phyloP scores from a whole-genome alignment of 2,113 vertebrate genomes.

The Lycaon pictus region DNA sequence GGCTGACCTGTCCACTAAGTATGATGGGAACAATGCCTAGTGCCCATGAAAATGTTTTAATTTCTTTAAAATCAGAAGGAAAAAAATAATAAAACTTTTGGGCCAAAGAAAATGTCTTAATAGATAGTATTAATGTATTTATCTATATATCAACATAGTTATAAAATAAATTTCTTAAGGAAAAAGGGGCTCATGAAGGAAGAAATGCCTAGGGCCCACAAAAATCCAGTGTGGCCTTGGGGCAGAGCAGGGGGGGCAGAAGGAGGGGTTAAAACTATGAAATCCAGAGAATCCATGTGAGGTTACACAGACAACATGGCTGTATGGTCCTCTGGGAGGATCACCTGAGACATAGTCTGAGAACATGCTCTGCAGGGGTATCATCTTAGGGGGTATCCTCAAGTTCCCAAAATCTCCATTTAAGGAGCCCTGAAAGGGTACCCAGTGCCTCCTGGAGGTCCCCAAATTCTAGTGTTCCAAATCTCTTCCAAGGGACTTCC shows the following conservation, averaged over 20 bases:
- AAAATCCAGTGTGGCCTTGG: not conserved
- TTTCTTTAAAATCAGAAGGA: constrained; percentile 14
- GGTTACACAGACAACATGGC: not conserved
- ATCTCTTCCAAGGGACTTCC: not conserved
- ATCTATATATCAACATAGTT: not conserved
- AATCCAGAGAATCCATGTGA: not conserved
- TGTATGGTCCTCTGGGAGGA: not conserved
- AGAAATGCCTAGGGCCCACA: not conserved
- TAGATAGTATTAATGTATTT: constrained; percentile 2
- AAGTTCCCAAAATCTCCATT: not conserved
- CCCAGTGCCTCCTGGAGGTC: not conserved
- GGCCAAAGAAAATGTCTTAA: constrained; percentile 38
- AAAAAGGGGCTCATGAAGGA: not conserved
- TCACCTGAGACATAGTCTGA: not conserved
- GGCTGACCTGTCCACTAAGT: not conserved
- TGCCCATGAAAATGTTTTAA: not conserved
- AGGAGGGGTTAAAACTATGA: not conserved
- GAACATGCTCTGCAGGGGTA: not conserved
- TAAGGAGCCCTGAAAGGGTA: not conserved
- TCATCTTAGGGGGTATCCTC: not conserved
- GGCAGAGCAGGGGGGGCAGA: no score
- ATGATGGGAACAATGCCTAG: not conserved
- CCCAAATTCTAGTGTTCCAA: not conserved
- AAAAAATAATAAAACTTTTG: constrained; percentile 24
- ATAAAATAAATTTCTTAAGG: not conserved